Base-by-base conservation (phyloP, 2,888 invertebrate genomes). In the Napeogenes sylphis region DNA sequence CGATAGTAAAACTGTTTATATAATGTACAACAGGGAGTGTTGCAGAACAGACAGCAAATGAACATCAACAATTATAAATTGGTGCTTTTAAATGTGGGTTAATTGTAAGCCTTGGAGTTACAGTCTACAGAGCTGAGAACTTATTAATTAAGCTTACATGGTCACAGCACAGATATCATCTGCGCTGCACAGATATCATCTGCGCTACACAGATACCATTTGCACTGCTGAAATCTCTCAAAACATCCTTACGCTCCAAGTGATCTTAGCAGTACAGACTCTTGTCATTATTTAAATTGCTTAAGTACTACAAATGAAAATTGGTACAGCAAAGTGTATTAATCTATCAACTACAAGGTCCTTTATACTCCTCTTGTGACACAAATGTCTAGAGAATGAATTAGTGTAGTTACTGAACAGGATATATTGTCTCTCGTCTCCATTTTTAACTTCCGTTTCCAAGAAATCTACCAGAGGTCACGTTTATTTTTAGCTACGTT, bases 381-480 rank as follows among this genome's bases (percentile, higher is more conserved):
- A 21, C 21, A 21, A 21, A 21, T 21, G 35, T 58, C 45, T 57
- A 53, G 42, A 51, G 57, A 51, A 51, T n/a, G 14, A 53, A n/a
- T 53, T 10, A 56, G 6, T 30, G 51, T 38, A 35, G 12, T 57
- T 55, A 38, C 21, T 14, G 55, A 14, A 64, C 65, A 65, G 62
- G 65, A 65, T 60, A 65, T 54, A 32, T n/a, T 55, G 47, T 62
- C 55, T 51, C 12, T 32, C 59, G 59, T 51, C 59, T 51, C 14
- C 62, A 58, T 59, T 65, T 65, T 65, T 57, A 59, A 59, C 65
- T 65, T 65, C 62, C 65, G 62, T 47, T 65, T 64, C 10, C 54
- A 55, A 64, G 56, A 54, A 64, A 59, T 58, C 51, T 32, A 62
- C 35, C 45, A 58, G 58, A 66, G 65, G 65, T 62, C 56, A 62